phyloP scores from a whole-genome alignment of 2,113 vertebrate genomes.

The Gopherus flavomarginatus region DNA sequence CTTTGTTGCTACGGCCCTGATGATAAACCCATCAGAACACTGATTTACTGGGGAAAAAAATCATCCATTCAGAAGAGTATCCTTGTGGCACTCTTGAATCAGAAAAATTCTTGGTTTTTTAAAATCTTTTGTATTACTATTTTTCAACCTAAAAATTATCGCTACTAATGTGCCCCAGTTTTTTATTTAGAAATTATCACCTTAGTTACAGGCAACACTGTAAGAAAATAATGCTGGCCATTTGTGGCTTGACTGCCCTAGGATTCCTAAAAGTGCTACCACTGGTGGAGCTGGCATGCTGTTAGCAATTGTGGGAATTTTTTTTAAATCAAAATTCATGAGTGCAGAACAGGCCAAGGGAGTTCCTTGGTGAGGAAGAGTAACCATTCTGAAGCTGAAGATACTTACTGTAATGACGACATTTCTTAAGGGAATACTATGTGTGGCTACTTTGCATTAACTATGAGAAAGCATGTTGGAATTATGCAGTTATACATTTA shows the following conservation, averaged over 20 bases:
- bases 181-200: background rate
- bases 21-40: background rate
- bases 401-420: background rate
- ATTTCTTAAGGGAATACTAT: background rate
- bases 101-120: background rate
- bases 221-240: background rate
- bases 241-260: background rate
- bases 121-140: background rate
- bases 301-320: background rate
- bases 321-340: background rate
- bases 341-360: background rate
- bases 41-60: background rate
- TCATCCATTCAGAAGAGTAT: accelerated
- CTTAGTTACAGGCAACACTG: background rate
- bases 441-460: background rate
- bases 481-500: background rate
- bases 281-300: background rate
- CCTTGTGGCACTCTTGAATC: background rate
- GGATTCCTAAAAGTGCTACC: background rate
- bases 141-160: background rate
- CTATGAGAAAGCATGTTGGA: slow-evolving; percentile 10
- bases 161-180: background rate
- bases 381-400: background rate
- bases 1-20: no score
- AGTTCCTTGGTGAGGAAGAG: background rate